Evolutionary conservation across 2,888 invertebrate species (phyloP).

Genomic region (Acronicta leporina): DNA sequence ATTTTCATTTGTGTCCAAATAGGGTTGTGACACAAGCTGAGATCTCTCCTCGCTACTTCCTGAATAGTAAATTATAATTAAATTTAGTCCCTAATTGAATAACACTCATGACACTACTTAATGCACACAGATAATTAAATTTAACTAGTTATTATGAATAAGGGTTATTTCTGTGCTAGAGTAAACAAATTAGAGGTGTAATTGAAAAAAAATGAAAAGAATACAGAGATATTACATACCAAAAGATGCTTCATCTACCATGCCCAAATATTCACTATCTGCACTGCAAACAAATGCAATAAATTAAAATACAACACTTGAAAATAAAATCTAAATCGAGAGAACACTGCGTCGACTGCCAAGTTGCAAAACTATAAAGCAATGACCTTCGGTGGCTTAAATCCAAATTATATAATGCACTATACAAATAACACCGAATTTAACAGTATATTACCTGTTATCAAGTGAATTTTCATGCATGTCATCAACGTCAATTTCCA

Average conservation of each 20-base stretch:
- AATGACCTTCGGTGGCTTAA: constrained; percentile 81
- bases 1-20: constrained; percentile 87
- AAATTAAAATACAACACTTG: constrained; percentile 56
- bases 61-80: constrained; percentile 76
- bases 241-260: constrained; percentile 81
- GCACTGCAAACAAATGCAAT: constrained; percentile 78
- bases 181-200: constrained; percentile 43
- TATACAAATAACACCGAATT: constrained; percentile 50
- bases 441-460: constrained; percentile 86
- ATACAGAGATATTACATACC: constrained; percentile 68
- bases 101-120: constrained; percentile 34
- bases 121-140: constrained; percentile 63
- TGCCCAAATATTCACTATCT: constrained; percentile 83
- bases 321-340: constrained; percentile 59
- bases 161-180: constrained; percentile 32
- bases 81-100: constrained; percentile 68
- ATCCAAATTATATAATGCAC: constrained; percentile 79
- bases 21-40: constrained; percentile 88
- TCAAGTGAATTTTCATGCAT: constrained; percentile 90
- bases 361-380: constrained; percentile 78
- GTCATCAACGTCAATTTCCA: constrained; percentile 88
- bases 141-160: constrained; percentile 46
- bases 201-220: constrained; percentile 11
- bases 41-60: constrained; percentile 83
- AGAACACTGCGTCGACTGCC: constrained; percentile 69